Conservation (phyloP, 2,888 invertebrate species). For the Fabriciana adippe region DNA sequence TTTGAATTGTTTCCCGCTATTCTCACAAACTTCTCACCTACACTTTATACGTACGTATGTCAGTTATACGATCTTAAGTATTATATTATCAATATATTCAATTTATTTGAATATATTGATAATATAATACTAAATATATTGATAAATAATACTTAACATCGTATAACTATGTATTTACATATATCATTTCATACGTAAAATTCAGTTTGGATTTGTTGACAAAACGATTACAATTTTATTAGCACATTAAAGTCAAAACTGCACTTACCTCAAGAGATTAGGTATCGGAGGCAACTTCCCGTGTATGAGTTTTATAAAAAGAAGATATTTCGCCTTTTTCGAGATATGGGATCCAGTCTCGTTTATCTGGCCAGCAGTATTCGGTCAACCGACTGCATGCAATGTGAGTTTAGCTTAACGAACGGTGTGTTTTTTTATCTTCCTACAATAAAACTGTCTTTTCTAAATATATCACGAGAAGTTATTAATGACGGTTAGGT, state of each 20-base stretch:
- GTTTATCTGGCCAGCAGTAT: slow-evolving; percentile 64
- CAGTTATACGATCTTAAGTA: too few species aligned
- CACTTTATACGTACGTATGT: too few species aligned
- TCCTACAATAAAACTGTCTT: background rate
- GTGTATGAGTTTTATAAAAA: slow-evolving; percentile 62
- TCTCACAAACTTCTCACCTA: too few species aligned
- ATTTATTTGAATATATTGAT: too few species aligned
- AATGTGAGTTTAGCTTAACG: slow-evolving; percentile 58
- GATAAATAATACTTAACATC: too few species aligned
- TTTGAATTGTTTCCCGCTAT: background rate
- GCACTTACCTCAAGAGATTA: slow-evolving; percentile 76
- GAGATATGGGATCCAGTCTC: slow-evolving; percentile 75
- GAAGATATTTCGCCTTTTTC: slow-evolving; percentile 59
- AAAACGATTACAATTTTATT: slow-evolving; percentile 80
- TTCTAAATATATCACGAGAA: background rate
- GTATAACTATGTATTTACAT: background rate
- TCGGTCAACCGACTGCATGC: slow-evolving; percentile 48
- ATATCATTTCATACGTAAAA: slow-evolving; percentile 44
- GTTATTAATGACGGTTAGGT: background rate
- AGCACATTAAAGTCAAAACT: slow-evolving; percentile 81
- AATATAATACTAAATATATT: too few species aligned
- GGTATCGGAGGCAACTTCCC: slow-evolving; percentile 73
- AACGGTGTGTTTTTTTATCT: slow-evolving; percentile 6
- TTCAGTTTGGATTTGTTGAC: slow-evolving; percentile 63
- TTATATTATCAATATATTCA: too few species aligned